Base-by-base conservation (phyloP, 2,797 vertebrate species). In the Pangasius djambal region DNA sequence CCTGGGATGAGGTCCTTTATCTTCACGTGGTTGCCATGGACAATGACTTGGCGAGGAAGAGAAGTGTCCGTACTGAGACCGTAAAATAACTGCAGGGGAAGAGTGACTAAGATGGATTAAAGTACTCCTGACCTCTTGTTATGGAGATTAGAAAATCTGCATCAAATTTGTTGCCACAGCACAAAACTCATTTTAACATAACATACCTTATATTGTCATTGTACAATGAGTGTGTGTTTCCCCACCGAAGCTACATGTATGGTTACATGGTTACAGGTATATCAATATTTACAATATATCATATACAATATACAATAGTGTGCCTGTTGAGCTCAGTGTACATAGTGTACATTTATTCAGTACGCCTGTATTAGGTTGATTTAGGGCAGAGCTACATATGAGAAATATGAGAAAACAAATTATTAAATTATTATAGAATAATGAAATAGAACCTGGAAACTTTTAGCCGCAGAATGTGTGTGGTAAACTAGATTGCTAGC, bases 1-100 rank as follows among this genome's bases (percentile, higher is more conserved):
- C 97, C 97, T 0, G 97, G 95, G n/a, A 87, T 92, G 93, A 98
- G 93, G 91, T 96, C 95, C 93, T 93, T 96, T 88, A 97, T 94
- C 90, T 94, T 94, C 92, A 94, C 91, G 92, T 93, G 96, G 90
- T 91, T 94, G 15, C 89, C 92, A 88, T 87, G 86, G 88, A 95
- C 67, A 79, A 90, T 92, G 89, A 93, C 86, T 77, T 93, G 91
- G 86, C 83, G 88, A 91, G 93, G 91, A 0, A 92, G 96, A 90
- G 91, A 91, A 65, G 90, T 95, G 89, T 93, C 93, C 48, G 55
- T 44, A 28, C 92, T 84, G 59, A 92, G 91, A 89, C 40, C 91
- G 86, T 95, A 97, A 0, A 88, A 93, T 92, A 98, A 85, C 97
- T 98, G 92, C 70, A 86, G 86, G 92, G 86, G 85, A 0, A 88